Base-by-base conservation (phyloP, 2,113 vertebrate species). In the Tinamus guttatus region DNA sequence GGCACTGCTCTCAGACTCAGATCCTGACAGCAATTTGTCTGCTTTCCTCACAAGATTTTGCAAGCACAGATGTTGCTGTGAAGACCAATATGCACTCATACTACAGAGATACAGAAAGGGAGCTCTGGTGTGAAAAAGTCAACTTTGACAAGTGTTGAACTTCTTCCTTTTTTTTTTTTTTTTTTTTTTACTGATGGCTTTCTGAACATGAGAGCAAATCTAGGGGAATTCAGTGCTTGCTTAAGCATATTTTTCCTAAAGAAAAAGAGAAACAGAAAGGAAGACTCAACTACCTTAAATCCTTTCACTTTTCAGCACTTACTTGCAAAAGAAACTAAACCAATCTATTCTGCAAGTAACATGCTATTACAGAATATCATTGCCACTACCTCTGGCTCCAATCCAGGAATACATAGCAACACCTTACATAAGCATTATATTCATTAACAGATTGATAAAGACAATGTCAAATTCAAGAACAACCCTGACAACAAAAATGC, bases 371-470 rank as follows among this genome's bases (percentile, higher is more conserved):
- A 62, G 38, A 88, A 60, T 67, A 93, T 74, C 88, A 79, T 36
- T 70, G 64, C 83, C 74, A 51, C 77, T 67, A 13, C 75, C 82
- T 38, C 84, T 96, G 91, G 91, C 93, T 93, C 45, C 8, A 7
- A 79, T 92, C 62, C 96, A 96, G 80, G 64, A 94, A 85, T 91
- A 60, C 70, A 85, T 19, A 92, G 73, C 67, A 90, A 75, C 40
- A 58, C 74, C 90, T 96, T 94, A 68, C 84, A 88, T 89, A 96
- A 97, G 90, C 91, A 78, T 83, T 95, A 91, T 92, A 95, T 95
- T 96, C 97, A 95, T 97, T 95, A 96, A 87, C 84, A 91, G 93
- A 95, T 91, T 96, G 95, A 93, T 85, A 96, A 93, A 96, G 93
- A 91, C 89, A 96, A 93, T 93, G 77, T 94, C 91, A 94, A 94